Evolutionary conservation across 2,797 vertebrate species (phyloP), one percentile per base, ranked within the genome.

Genomic region (Tokudaia muenninki): DNA sequence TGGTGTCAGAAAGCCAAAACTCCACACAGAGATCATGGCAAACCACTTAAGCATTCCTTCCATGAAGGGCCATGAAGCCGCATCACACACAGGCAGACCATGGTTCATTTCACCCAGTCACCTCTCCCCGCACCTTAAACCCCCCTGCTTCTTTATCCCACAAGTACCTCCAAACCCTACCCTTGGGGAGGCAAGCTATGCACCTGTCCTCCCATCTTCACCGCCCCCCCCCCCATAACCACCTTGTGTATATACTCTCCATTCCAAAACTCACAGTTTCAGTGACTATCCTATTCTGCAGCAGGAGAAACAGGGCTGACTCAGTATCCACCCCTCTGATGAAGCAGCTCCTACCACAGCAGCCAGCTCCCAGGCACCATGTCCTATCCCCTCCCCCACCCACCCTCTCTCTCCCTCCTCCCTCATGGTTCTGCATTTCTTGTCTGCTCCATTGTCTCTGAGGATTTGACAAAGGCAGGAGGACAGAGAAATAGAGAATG

Each of bases 401-500:
- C 12, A 67, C 13, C 13, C 21, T 59, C n/a, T 47, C n/a, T 29
- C 26, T 65, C 41, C 37, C 29, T n/a, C 16, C 26, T 77, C 13
- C 34, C n/a, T 86, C 61, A 19, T 0, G 37, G 37, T 41, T 55
- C 44, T 1, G 0, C n/a, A 9, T 44, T 95, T 57, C 63, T 26
- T 50, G 29, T n/a, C 59, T 92, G 44, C 17, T 55, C 2, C 16
- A 47, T 21, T 12, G 5, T 57, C 26, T 29, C 50, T 67, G 5
- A 78, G n/a, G 55, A 80, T 37, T 79, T 41, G 80, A n/a, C 63
- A 75, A 82, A 92, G 90, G 31, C 34, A 88, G 83, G 61, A 61
- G 55, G 24, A 67, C 83, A 67, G 83, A 50, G 61, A 67, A 50
- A 52, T 24, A 63, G 63, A 86, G 47, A 63, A 29, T 19, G 44